Base-by-base conservation (phyloP, 2,888 invertebrate genomes). In the Dynastes hyllus region DNA sequence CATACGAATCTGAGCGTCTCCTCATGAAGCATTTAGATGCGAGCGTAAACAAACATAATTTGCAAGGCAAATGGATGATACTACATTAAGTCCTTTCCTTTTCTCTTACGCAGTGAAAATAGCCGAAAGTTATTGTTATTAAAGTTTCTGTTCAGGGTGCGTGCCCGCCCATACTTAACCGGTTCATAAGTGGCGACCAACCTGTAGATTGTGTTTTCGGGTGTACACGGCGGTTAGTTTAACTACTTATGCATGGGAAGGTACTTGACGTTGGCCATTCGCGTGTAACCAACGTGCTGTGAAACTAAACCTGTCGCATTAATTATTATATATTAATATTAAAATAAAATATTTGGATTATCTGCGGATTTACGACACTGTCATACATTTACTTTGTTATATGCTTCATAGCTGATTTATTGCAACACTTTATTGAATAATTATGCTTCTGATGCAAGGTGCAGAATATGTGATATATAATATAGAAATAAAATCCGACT, bases 121-220 rank as follows among this genome's bases (percentile, higher is more conserved):
- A 50, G 13, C 61, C 61, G 73, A 75, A 75, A 75, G 73, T 61
- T 75, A 75, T 75, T 75, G 73, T 75, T 75, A 75, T 75, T 75
- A 75, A 75, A 73, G 73, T 58, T 73, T 40, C 61, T 37, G 58
- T 40, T 37, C 27, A 58, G 58, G 58, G 29, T 61, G 50, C 63
- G 73, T 45, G 61, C 45, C 50, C 45, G 73, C 45, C 27, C 61
- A 61, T 61, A 63, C 61, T 75, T 75, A 75, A 61, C 73, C 61
- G 73, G 61, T 75, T 75, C 73, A 63, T 75, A 75, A 75, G 45
- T 50, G 73, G 73, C 40, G 63, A 45, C 61, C 73, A 75, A 75
- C 73, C 73, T 75, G 73, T 75, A 75, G 73, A 75, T 75, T 75
- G 73, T 45, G 63, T 75, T 75, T 71, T 75, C 22, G 58, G 61